These are phyloP conservation scores for Ibidorhyncha struthersii DNA, from an alignment of 2,113 vertebrate genomes.

Conservation along the genomic window DNA sequence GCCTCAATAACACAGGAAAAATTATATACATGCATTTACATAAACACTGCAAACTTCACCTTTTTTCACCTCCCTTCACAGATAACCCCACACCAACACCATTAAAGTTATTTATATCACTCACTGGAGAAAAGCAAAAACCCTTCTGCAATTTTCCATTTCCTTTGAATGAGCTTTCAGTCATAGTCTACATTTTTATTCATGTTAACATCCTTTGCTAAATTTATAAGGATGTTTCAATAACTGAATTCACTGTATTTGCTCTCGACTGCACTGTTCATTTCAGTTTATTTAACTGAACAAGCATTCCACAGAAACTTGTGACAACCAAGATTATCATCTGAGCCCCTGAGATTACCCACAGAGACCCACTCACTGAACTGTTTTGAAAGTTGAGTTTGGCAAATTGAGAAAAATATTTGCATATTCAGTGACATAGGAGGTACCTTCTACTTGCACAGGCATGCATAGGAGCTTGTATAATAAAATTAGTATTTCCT, in stretches of 20 bases:
- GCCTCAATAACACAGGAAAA: not conserved
- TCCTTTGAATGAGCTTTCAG: not conserved
- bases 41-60: not conserved
- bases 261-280: not conserved
- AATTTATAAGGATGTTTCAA: not conserved
- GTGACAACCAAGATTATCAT: not conserved
- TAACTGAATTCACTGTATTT: not conserved
- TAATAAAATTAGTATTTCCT: not conserved
- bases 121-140: not conserved
- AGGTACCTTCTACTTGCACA: not conserved
- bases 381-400: not conserved
- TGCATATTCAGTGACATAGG: not conserved
- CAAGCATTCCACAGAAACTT: not conserved
- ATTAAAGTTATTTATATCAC: not conserved
- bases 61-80: not conserved
- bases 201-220: not conserved
- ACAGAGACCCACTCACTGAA: not conserved
- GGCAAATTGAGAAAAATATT: not conserved
- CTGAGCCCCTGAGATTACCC: not conserved
- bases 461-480: not conserved
- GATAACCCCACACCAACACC: not conserved
- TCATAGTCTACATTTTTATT: not conserved
- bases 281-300: not conserved
- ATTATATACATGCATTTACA: not conserved
- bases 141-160: not conserved